Evolutionary conservation across 2,797 vertebrate genomes (phyloP).

Genomic region (Periparus ater): DNA sequence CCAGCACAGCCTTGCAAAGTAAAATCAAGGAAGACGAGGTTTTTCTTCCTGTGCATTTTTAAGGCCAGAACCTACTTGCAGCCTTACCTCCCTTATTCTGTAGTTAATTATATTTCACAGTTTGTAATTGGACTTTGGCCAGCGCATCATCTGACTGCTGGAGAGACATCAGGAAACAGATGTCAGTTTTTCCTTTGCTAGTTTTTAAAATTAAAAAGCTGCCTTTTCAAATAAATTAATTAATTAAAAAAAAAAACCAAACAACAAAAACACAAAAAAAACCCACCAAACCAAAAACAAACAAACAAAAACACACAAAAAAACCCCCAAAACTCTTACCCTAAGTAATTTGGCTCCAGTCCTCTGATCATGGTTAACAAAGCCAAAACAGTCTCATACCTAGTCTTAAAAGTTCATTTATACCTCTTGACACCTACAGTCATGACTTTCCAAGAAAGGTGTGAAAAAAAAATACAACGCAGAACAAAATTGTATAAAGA

Average conservation of each 20-base stretch:
- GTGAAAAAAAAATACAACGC: background rate
- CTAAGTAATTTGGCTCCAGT: background rate
- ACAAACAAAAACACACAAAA: too few species aligned
- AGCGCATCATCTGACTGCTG: background rate
- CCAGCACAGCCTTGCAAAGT: background rate
- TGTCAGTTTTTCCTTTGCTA: background rate
- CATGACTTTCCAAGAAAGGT: background rate
- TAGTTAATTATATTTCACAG: background rate
- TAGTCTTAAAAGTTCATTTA: background rate
- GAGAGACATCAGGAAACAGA: background rate
- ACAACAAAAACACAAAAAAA: too few species aligned
- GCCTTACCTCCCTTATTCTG: background rate
- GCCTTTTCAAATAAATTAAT: background rate
- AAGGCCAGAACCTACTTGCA: background rate
- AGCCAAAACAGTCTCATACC: background rate
- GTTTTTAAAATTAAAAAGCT: background rate
- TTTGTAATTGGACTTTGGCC: background rate
- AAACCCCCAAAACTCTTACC: background rate
- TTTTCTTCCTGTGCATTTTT: background rate
- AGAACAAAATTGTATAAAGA: background rate
- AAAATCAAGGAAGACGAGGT: background rate
- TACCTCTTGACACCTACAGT: background rate
- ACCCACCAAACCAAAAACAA: too few species aligned
- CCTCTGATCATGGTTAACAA: background rate
- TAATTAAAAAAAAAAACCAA: too few species aligned